Percentiles rank a stretch among this genome's conserved stretches.
These are phyloP conservation scores for Cherax quadricarinatus DNA, from an alignment of 1,140 invertebrate species.

Conservation along the genomic window DNA sequence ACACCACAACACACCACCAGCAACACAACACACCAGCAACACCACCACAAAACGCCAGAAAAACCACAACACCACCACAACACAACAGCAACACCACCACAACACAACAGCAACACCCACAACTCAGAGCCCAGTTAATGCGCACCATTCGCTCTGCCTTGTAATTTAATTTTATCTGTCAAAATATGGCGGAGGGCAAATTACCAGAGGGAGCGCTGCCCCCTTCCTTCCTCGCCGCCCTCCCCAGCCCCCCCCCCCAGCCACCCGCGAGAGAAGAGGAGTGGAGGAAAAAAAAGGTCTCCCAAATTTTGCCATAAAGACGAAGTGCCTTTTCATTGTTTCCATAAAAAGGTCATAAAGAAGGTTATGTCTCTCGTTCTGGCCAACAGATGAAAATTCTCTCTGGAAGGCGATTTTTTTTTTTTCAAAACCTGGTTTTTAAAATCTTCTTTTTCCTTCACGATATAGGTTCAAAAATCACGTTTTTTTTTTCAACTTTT, in stretches of 20 bases:
- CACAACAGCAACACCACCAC: no score
- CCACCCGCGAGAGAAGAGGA: not conserved
- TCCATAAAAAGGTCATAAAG: constrained; percentile 66
- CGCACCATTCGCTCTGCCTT: constrained; percentile 13
- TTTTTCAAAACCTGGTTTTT: not conserved
- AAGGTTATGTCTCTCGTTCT: constrained; percentile 55
- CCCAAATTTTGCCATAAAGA: constrained; percentile 65
- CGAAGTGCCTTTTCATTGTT: constrained; percentile 67
- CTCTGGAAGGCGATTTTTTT: constrained; percentile 46
- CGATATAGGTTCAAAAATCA: not conserved
- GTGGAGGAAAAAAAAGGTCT: constrained; percentile 46
- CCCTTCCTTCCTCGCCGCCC: no score
- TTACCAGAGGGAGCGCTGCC: not conserved
- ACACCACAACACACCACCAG: no score
- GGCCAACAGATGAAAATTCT: constrained; percentile 57
- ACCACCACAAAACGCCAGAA: no score
- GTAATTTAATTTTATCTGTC: constrained; percentile 68
- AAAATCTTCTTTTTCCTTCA: constrained; percentile 3
- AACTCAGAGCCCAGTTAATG: constrained; percentile 50
- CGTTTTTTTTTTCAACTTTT: not conserved
- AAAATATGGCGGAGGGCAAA: constrained; percentile 51
- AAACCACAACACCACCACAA: no score
- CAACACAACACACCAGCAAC: no score
- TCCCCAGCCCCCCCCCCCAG: not conserved
- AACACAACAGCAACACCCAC: not conserved